phyloP scores from a whole-genome alignment of 2,797 vertebrate genomes.

The Tachyglossus aculeatus region DNA sequence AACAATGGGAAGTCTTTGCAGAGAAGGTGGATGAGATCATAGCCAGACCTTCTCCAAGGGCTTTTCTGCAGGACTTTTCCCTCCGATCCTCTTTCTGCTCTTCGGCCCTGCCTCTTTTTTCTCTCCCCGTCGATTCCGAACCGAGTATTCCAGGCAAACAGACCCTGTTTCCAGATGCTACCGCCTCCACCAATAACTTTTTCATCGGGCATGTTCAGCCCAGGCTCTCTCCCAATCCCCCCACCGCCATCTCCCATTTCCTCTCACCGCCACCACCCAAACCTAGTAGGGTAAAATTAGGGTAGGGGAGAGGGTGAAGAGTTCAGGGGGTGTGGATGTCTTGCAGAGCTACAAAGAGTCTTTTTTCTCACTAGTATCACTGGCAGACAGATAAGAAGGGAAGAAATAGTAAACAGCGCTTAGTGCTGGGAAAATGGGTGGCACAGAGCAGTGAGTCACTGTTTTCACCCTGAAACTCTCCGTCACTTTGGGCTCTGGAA shows the following conservation, averaged over 20 bases:
- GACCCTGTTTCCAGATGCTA: conserved; percentile 26
- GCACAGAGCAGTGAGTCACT: neutral
- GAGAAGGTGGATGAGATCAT: neutral
- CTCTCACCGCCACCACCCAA: no score
- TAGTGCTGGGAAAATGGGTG: neutral
- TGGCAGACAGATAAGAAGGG: conserved; percentile 48
- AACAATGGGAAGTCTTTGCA: neutral
- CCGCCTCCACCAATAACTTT: neutral
- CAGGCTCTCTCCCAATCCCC: no score
- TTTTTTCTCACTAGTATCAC: conserved; percentile 27
- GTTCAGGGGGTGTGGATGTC: conserved; percentile 32
- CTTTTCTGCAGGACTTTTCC: neutral
- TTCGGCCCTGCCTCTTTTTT: neutral
- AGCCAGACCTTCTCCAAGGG: neutral
- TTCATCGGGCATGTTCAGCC: neutral
- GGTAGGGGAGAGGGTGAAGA: conserved; percentile 24
- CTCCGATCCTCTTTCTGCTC: neutral
- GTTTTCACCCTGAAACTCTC: neutral
- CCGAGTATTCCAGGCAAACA: conserved; percentile 7
- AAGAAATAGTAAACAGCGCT: conserved; percentile 36
- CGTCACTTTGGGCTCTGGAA: neutral
- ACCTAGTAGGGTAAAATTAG: conserved; percentile 41
- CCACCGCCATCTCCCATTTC: no score
- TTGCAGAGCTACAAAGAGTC: conserved; percentile 38
- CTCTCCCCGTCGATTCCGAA: neutral